Base-by-base conservation (phyloP, 2,113 vertebrate genomes). In the Myotis brandtii region DNA sequence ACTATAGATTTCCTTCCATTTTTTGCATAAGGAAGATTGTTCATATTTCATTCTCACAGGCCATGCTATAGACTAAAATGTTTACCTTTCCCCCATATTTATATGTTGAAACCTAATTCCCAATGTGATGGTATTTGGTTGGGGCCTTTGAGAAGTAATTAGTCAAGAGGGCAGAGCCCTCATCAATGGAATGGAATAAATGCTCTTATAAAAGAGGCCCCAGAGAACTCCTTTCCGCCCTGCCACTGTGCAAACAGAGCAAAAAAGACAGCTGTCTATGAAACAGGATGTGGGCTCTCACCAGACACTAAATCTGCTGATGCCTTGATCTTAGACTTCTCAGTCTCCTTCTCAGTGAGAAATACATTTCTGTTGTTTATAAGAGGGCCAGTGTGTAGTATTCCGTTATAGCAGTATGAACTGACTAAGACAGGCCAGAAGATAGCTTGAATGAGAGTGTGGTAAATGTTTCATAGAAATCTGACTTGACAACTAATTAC, bases 1-100 rank as follows among this genome's bases (percentile, higher is more conserved):
- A 62, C 73, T 73, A 79, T 43, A 46, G 81, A 86, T 69, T 89
- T 86, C n/a, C 10, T 95, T 93, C 54, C 23, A 59, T 88, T 95
- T 93, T 67, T 14, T 75, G 93, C 48, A 32, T 72, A 73, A 95
- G 76, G 23, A 82, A 73, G 43, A 3, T 72, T 95, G 6, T 34
- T 43, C 0, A 2, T 27, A 14, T 14, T 92, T 81, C 23, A n/a
- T 83, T 94, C 50, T 93, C 10, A 80, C 9, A 62, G 48, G 9
- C n/a, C 21, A 50, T 30, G 20, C 48, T 82, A 48, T 48, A 32
- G 10, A 81, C 25, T 92, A 25, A 32, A 83, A 83, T 34, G 27
- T 86, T 79, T 70, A 18, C 48, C 27, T 10, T 32, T 59, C 3
- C 7, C 10, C 54, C 4, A 66, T 30, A 9, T 82, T 56, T 52